Base-by-base conservation (phyloP, 2,797 vertebrate species). In the Semotilus atromaculatus region DNA sequence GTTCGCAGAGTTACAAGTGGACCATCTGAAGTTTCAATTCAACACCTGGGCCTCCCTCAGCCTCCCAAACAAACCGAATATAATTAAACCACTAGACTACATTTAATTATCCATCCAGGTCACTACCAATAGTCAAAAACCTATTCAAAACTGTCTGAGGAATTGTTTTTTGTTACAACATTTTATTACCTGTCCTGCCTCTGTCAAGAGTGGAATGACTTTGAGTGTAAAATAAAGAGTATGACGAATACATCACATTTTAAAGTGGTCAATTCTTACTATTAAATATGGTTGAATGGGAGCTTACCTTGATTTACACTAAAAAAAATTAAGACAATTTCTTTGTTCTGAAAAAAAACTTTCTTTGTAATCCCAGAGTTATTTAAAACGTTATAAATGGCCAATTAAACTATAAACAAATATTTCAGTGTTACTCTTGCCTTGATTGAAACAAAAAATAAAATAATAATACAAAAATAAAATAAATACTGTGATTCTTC, bases 1-100 rank as follows among this genome's bases (percentile, higher is more conserved):
- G n/a, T 90, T 90, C 70, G 75, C 81, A 80, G 53, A 82, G 64
- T 58, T 71, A 83, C 55, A 82, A 82, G 76, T 77, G 71, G 66
- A 74, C 34, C 81, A 76, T 89, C 82, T 82, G 80, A 71, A 40
- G 11, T 67, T 81, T 89, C 73, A 60, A 81, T 88, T 53, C 85
- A 66, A 85, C 72, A 29, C 86, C 84, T 84, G 88, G 81, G 62
- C 85, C 67, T 78, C 74, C n/a, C n/a, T n/a, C n/a, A 74, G 29
- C 67, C 85, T 78, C 74, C 45, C 82, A 23, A 74, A 79, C 45
- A 86, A 45, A 14, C 19, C 48, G 26, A 58, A 64, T 58, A 64
- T 53, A 40, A 5, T 53, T 26, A 72, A 48, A 71, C 62, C 53
- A 64, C 58, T 1, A n/a, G 55, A 83, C 55, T 40, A 83, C 45